Conservation (phyloP, 2,113 vertebrate genomes). For the Acanthisitta chloris region DNA sequence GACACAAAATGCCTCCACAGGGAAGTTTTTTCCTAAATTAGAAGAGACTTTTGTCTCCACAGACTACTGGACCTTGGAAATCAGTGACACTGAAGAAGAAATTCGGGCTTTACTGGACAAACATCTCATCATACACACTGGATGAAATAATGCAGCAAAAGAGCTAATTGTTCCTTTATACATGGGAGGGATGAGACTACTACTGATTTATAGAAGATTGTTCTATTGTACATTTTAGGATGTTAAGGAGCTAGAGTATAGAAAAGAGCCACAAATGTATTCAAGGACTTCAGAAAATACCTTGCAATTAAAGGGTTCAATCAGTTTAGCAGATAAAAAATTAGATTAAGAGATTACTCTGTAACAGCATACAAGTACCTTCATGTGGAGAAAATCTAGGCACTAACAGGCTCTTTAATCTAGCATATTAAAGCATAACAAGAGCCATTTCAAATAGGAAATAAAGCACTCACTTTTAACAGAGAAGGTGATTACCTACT, state of each 20-base stretch:
- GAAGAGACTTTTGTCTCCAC: not conserved
- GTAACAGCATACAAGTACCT: not conserved
- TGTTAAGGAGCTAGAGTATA: not conserved
- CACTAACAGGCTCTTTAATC: not conserved
- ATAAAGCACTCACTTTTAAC: not conserved
- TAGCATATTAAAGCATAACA: not conserved
- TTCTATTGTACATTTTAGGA: not conserved
- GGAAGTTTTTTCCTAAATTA: not conserved
- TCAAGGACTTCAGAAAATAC: not conserved
- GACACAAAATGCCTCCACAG: not conserved
- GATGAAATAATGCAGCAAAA: not conserved
- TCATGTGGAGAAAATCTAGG: not conserved
- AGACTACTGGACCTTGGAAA: not conserved
- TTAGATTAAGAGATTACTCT: not conserved
- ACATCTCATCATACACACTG: not conserved
- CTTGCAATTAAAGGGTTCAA: not conserved
- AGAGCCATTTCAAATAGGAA: not conserved
- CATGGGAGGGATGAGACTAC: not conserved
- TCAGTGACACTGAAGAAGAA: not conserved
- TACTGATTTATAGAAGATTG: not conserved
- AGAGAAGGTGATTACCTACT: not conserved
- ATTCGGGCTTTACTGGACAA: not conserved
- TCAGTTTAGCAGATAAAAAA: not conserved
- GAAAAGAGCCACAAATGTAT: not conserved
- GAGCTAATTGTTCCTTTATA: not conserved